Conservation (phyloP, 2,113 vertebrate genomes). For the Indicator indicator region DNA sequence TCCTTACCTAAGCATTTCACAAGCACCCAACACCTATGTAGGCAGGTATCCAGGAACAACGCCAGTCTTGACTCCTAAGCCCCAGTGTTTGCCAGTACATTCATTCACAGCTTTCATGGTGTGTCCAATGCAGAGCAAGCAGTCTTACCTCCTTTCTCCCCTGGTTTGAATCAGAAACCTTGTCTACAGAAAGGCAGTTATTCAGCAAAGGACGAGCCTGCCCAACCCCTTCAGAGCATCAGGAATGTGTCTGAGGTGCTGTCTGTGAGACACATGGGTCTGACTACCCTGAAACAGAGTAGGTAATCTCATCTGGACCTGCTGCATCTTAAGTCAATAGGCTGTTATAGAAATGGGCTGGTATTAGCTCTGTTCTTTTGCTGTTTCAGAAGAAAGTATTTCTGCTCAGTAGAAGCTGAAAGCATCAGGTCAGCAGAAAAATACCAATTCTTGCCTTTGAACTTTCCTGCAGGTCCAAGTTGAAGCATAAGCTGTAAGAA, state of each 20-base stretch:
- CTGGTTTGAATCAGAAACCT: background rate
- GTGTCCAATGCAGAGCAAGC: background rate
- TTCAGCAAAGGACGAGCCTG: background rate
- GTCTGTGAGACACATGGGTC: rapidly evolving
- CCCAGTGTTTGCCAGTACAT: background rate
- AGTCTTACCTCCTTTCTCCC: background rate
- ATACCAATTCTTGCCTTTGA: background rate
- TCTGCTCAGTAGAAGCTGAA: background rate
- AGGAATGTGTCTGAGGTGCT: background rate
- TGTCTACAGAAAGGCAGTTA: background rate
- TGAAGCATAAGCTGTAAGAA: background rate
- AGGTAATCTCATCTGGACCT: background rate
- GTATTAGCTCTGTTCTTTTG: background rate
- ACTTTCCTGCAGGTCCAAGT: background rate
- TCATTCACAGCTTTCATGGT: background rate
- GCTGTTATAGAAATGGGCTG: background rate
- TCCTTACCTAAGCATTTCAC: background rate
- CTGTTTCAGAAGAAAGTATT: background rate
- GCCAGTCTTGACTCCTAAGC: background rate
- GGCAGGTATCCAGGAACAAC: background rate
- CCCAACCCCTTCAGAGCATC: background rate
- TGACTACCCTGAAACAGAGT: background rate
- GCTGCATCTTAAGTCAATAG: background rate
- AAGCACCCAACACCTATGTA: background rate
- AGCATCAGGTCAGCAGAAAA: background rate